Conservation (phyloP, 2,888 invertebrate species). For the Heteromyza rotundicornis region DNA sequence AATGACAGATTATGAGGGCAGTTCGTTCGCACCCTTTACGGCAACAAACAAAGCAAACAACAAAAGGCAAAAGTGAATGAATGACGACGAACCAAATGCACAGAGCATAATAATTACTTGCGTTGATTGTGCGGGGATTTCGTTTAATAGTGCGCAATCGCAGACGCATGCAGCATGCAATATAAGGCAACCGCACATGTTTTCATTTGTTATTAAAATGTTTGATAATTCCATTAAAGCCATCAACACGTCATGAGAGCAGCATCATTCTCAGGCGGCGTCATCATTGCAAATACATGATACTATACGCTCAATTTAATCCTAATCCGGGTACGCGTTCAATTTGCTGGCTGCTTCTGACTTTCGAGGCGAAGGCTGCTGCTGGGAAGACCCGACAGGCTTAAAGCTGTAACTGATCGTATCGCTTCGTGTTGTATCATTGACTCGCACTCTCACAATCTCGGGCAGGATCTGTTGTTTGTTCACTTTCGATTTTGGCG, state of each 20-base stretch:
- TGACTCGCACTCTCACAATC: no score
- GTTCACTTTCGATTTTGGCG: slow-evolving; percentile 10
- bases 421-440: background rate
- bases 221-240: slow-evolving; percentile 56
- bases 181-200: slow-evolving; percentile 55
- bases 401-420: slow-evolving; percentile 4
- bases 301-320: slow-evolving; percentile 59
- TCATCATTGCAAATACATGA: slow-evolving; percentile 36
- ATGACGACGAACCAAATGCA: background rate
- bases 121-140: background rate
- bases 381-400: no score
- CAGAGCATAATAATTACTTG: background rate
- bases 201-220: slow-evolving; percentile 60
- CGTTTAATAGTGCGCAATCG: slow-evolving; percentile 7
- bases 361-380: background rate
- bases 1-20: slow-evolving; percentile 43
- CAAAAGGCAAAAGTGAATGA: background rate
- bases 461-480: slow-evolving; percentile 2
- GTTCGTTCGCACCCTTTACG: slow-evolving; percentile 15
- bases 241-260: slow-evolving; percentile 36
- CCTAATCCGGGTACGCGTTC: slow-evolving; percentile 50
- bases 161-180: slow-evolving; percentile 42
- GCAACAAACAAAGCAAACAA: background rate
- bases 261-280: slow-evolving; percentile 24
- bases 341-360: background rate